phyloP scores from a whole-genome alignment of 2,113 vertebrate genomes.

The Gallinago paraguaiae region DNA sequence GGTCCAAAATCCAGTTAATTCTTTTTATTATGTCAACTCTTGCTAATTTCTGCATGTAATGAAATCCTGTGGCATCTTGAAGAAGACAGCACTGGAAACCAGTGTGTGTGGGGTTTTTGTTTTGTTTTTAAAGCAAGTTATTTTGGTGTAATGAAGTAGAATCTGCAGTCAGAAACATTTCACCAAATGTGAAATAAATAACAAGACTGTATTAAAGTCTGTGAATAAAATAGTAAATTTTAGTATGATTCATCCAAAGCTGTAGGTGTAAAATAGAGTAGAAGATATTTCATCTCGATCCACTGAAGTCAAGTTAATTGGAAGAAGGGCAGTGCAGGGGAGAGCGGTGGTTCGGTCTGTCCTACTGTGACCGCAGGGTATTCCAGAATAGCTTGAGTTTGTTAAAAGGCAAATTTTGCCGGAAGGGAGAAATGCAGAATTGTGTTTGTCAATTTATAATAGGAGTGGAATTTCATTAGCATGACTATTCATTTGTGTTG shows the following conservation, averaged over 20 bases:
- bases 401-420: slow-evolving; percentile 47
- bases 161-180: background rate
- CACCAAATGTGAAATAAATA: slow-evolving; percentile 4
- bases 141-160: slow-evolving; percentile 10
- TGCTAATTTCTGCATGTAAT: background rate
- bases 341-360: background rate
- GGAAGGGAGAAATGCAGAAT: slow-evolving; percentile 37
- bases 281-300: background rate
- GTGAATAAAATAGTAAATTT: background rate
- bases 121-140: background rate
- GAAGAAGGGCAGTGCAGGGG: background rate
- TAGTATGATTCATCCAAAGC: background rate
- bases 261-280: background rate
- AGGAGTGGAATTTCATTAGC: slow-evolving; percentile 55
- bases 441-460: slow-evolving; percentile 49
- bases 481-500: slow-evolving; percentile 47
- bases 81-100: background rate
- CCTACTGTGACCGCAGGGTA: background rate
- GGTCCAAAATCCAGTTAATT: background rate
- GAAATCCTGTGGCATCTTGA: background rate
- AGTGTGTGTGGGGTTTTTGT: background rate
- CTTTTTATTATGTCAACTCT: background rate
- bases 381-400: slow-evolving; percentile 23
- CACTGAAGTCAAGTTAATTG: background rate
- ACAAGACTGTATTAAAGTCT: background rate